Percentiles rank a stretch among this genome's conserved stretches.
Evolutionary conservation across 2,797 vertebrate genomes (phyloP).

Genomic region (Gymnodraco acuticeps): DNA sequence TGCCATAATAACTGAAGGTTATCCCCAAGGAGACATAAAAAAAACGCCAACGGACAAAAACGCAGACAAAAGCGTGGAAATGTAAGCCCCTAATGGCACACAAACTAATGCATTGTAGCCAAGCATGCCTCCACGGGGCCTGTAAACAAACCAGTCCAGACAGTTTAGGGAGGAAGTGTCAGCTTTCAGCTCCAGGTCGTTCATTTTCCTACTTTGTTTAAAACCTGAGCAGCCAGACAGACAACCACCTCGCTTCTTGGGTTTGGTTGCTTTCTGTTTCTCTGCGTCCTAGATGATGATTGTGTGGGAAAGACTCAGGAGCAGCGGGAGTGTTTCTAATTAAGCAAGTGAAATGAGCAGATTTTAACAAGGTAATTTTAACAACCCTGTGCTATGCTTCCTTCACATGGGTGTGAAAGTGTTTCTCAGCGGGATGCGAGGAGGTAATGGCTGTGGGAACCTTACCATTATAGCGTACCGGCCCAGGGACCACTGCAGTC

Average conservation of each 20-base stretch:
- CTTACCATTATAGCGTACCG: constrained; percentile 18
- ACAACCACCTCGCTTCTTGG: constrained; percentile 1
- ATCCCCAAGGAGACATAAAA: constrained; percentile 24
- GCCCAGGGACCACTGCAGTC: constrained; percentile 7
- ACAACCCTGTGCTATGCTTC: constrained; percentile 50
- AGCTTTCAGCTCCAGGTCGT: constrained; percentile 52
- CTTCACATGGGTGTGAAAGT: constrained; percentile 75
- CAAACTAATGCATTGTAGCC: constrained; percentile 46
- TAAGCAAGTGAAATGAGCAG: constrained; percentile 71
- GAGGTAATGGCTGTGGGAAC: constrained; percentile 68
- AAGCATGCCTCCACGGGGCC: constrained; percentile 28
- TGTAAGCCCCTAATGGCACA: constrained; percentile 13
- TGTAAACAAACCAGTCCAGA: constrained; percentile 65
- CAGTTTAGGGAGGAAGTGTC: constrained; percentile 49
- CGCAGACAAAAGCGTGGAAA: constrained; percentile 15
- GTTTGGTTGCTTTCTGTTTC: constrained; percentile 24
- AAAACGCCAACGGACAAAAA: constrained; percentile 22
- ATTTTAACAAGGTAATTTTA: constrained; percentile 76
- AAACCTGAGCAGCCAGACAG: constrained; percentile 42
- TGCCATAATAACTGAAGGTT: constrained; percentile 11
- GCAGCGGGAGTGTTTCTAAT: constrained; percentile 68
- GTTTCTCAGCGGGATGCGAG: constrained; percentile 63
- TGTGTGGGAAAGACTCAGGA: constrained; percentile 49
- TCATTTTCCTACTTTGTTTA: constrained; percentile 59
- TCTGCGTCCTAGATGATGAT: constrained; percentile 44